A percentile compares a stretch with the other conserved stretches of the same genome.
Evolutionary conservation across 2,888 invertebrate species (phyloP).

Genomic region (Pristionchus mayeri): DNA sequence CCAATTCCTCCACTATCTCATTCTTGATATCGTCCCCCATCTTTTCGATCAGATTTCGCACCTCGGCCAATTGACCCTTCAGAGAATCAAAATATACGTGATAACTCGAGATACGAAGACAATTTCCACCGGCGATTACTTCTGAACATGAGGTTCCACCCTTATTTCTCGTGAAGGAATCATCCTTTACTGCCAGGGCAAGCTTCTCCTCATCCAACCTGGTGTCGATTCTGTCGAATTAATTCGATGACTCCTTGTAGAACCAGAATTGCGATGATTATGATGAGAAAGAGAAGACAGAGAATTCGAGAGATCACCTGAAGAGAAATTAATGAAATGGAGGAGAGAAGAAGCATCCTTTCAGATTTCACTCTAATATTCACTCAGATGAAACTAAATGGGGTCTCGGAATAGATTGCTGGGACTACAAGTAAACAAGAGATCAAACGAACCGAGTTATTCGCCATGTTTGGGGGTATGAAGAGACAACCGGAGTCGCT

Average conservation of each 20-base stretch:
- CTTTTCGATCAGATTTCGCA: conserved; percentile 18
- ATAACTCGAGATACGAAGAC: too few relatives aligned
- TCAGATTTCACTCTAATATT: background rate
- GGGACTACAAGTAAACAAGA: background rate
- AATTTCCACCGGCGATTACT: too few relatives aligned
- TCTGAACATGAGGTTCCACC: too few relatives aligned
- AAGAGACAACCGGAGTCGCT: background rate
- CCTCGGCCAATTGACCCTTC: conserved; percentile 26
- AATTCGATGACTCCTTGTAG: conserved; percentile 34
- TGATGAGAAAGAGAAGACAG: conserved; percentile 21
- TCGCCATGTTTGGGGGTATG: conserved; percentile 25
- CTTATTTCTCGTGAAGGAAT: too few relatives aligned
- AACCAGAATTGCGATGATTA: background rate
- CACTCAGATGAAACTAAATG: background rate
- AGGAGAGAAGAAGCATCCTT: background rate
- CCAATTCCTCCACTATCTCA: conserved; percentile 34
- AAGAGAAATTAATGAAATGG: background rate
- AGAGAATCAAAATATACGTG: too few relatives aligned
- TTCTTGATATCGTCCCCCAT: conserved; percentile 35
- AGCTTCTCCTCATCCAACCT: too few relatives aligned
- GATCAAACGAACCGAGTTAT: background rate
- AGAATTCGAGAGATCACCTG: conserved; percentile 19
- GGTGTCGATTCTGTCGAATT: conserved; percentile 1
- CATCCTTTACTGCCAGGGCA: too few relatives aligned
- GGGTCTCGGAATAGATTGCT: background rate